These are phyloP conservation scores for Lemur catta DNA, from an alignment of 2,797 vertebrate species.

Conservation along the genomic window DNA sequence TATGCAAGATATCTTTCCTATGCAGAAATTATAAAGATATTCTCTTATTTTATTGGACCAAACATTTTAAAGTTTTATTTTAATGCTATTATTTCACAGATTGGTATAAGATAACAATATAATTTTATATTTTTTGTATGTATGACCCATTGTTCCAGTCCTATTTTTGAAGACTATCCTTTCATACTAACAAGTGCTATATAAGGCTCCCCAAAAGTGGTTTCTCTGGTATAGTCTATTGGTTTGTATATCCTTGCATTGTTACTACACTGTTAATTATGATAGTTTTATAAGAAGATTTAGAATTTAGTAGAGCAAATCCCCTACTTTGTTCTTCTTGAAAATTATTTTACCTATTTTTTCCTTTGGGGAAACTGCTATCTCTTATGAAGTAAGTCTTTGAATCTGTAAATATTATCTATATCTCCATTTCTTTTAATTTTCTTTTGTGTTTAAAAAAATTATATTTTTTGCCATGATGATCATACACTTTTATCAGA, in stretches of 20 bases:
- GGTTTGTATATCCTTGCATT: not conserved
- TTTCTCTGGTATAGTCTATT: not conserved
- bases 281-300: not conserved
- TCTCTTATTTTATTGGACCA: not conserved
- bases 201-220: not conserved
- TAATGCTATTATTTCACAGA: not conserved
- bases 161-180: not conserved
- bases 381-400: not conserved
- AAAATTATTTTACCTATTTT: not conserved
- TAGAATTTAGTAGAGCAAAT: not conserved
- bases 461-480: not conserved
- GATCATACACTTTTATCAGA: not conserved
- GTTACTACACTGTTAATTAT: not conserved
- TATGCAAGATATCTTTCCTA: not conserved
- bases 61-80: not conserved
- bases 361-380: not conserved
- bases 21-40: not conserved
- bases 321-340: not conserved
- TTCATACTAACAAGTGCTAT: not conserved
- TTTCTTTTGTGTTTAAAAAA: not conserved
- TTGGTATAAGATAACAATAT: not conserved
- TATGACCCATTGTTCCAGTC: not conserved
- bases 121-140: not conserved
- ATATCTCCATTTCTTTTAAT: not conserved
- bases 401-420: not conserved